Evolutionary conservation across 2,113 vertebrate genomes (phyloP).

Genomic region (Crotalus helleri): DNA sequence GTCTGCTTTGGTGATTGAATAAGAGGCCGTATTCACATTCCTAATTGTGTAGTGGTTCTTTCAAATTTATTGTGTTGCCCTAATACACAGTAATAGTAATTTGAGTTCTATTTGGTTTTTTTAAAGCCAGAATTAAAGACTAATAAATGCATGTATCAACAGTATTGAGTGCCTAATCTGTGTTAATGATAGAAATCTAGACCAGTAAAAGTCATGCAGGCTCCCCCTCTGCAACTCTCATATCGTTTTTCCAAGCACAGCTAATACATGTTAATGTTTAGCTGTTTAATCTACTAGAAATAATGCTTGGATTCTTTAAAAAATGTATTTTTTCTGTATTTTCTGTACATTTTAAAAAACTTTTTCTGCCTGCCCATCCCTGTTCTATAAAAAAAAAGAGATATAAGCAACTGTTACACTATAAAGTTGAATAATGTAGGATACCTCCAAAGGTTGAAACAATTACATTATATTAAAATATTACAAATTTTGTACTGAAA

Average conservation of each 20-base stretch:
- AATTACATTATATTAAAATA: neutral
- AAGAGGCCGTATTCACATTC: neutral
- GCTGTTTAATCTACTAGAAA: neutral
- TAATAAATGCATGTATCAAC: neutral
- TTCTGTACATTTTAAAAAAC: neutral
- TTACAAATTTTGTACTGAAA: neutral
- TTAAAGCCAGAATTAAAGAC: neutral
- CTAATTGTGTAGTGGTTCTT: neutral
- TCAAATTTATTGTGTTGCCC: neutral
- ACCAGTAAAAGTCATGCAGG: neutral
- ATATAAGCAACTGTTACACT: neutral
- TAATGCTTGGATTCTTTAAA: neutral
- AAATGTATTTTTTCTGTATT: neutral
- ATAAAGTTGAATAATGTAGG: neutral
- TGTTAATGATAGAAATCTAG: neutral
- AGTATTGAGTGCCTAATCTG: neutral
- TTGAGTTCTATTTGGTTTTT: neutral
- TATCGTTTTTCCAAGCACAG: neutral
- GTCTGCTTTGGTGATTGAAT: neutral
- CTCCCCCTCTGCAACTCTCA: neutral
- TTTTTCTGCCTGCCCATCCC: neutral
- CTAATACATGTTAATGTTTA: neutral
- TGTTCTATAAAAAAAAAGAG: neutral
- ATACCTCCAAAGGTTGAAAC: neutral
- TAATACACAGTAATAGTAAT: neutral